These are phyloP conservation scores for Temnothorax ravouxi DNA, from an alignment of 2,888 invertebrate species.

Conservation along the genomic window DNA sequence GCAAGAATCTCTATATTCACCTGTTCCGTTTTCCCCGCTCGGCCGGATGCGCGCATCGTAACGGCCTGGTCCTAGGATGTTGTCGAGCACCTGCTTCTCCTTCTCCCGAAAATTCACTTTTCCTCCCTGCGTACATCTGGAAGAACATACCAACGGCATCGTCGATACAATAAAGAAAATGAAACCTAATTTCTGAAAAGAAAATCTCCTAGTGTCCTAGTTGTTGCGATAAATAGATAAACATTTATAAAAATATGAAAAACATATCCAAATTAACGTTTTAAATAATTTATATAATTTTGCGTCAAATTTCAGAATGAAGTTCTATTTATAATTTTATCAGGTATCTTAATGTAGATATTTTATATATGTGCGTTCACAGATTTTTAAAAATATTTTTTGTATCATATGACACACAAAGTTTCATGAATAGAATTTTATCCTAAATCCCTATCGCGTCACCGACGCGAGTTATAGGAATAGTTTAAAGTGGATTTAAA, in stretches of 20 bases:
- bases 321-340: background rate
- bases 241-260: background rate
- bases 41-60: conserved; percentile 98
- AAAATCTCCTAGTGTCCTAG: background rate
- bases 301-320: background rate
- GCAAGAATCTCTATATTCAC: conserved; percentile 88
- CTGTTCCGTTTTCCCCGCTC: conserved; percentile 97
- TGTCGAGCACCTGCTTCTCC: conserved; percentile 97
- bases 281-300: background rate
- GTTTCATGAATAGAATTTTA: background rate
- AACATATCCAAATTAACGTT: background rate
- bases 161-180: conserved; percentile 7
- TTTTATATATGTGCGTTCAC: no score
- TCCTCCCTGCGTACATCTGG: conserved; percentile 93
- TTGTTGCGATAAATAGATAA: background rate
- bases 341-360: background rate
- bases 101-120: conserved; percentile 97
- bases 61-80: conserved; percentile 95
- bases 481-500: background rate
- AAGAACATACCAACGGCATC: conserved; percentile 37
- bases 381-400: background rate
- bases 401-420: background rate
- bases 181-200: background rate
- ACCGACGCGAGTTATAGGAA: background rate
- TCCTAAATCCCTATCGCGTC: background rate